Percentiles rank a stretch among this genome's conserved stretches.
phyloP scores from a whole-genome alignment of 2,888 invertebrate genomes.

The Lydus trimaculatus region DNA sequence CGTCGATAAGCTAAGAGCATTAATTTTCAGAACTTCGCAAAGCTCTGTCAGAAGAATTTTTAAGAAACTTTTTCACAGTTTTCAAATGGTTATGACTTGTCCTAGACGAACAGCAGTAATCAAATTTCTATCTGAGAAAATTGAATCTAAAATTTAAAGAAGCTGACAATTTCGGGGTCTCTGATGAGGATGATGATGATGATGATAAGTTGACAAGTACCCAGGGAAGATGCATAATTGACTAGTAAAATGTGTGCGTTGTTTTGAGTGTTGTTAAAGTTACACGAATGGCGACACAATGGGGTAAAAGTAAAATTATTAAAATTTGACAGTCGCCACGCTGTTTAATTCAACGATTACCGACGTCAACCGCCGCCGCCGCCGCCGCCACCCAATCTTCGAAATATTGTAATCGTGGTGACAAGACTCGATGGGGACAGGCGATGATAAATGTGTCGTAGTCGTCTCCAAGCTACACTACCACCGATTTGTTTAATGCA shows the following conservation, averaged over 20 bases:
- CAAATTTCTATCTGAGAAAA: slow-evolving; percentile 57
- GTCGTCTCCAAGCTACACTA: slow-evolving; percentile 46
- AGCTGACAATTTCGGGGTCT: slow-evolving; percentile 54
- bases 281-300: slow-evolving; percentile 51
- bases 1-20: slow-evolving; percentile 40
- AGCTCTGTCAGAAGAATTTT: slow-evolving; percentile 44
- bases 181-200: no score
- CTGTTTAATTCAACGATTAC: slow-evolving; percentile 28
- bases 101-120: slow-evolving; percentile 51
- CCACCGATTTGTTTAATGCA: slow-evolving; percentile 57
- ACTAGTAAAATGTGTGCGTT: slow-evolving; percentile 51
- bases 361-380: slow-evolving; percentile 17
- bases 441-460: slow-evolving; percentile 32
- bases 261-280: slow-evolving; percentile 46
- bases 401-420: slow-evolving; percentile 35
- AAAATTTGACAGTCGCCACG: slow-evolving; percentile 53
- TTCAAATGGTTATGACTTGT: slow-evolving; percentile 45
- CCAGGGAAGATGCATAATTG: slow-evolving; percentile 57
- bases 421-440: slow-evolving; percentile 32
- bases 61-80: slow-evolving; percentile 40
- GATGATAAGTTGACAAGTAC: slow-evolving; percentile 57
- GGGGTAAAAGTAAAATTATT: slow-evolving; percentile 51
- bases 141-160: slow-evolving; percentile 62
- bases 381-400: slow-evolving; percentile 10
- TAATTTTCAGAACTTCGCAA: slow-evolving; percentile 40